Base-by-base conservation (phyloP, 2,888 invertebrate genomes). In the Cremastinae sp. region DNA sequence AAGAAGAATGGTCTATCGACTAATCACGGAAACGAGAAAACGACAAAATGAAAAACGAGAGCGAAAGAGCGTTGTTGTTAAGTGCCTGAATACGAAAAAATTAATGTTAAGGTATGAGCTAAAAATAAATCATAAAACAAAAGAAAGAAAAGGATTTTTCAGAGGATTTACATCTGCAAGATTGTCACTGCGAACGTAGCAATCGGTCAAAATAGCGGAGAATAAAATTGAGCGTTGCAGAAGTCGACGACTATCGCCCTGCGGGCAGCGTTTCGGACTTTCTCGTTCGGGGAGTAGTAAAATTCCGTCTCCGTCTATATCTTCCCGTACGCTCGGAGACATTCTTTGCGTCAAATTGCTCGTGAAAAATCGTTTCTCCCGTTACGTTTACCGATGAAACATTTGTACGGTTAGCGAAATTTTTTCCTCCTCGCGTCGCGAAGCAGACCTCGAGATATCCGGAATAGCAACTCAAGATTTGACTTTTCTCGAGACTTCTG, bases 271-370 rank as follows among this genome's bases (percentile, higher is more conserved):
- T 70, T 58, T 53, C 22, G 28, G 66, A 65, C 59, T 70, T 76
- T 74, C 65, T 53, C 47, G 74, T 14, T 69, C n/a, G 47, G 10
- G 28, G 2, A 28, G 28, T 28, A 66, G 37, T 58, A 73, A 73
- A 58, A 70, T 66, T 22, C 28, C 49, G 39, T 53, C 64, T 37
- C 45, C 5, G 28, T 43, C 41, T 39, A 49, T n/a, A n/a, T 65
- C 61, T 64, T 69, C 73, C 47, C 65, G 69, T 73, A 68, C 51
- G 45, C 74, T 78, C 58, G 71, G 79, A 78, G 80, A 81, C 80
- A 82, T 83, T 83, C 79, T 78, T 70, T 70, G 78, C n/a, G 76
- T 66, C 74, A 81, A 83, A 83, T 82, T 81, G 75, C 74, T 81
- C 81, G 80, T 82, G 75, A 79, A 81, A 70, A 82, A 82, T 80